These are phyloP conservation scores for Lottia scabra DNA, from an alignment of 2,888 invertebrate species.

Conservation along the genomic window DNA sequence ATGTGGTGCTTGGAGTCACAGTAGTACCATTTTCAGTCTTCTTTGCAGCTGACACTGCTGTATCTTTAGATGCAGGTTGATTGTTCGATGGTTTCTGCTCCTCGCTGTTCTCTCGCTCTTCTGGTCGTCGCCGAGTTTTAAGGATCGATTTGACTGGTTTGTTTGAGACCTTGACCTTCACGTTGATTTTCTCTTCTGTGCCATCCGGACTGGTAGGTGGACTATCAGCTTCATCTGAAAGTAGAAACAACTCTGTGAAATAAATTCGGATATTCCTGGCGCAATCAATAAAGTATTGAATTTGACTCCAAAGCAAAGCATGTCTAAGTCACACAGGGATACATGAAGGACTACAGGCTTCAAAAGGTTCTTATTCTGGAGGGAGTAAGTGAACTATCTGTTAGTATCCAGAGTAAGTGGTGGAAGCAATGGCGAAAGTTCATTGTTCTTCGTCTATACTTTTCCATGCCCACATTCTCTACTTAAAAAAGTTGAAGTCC, in stretches of 20 bases:
- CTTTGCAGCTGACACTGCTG: not conserved
- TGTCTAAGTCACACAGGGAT: no score
- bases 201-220: not conserved
- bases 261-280: no score
- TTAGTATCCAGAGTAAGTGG: no score
- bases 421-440: no score
- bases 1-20: not conserved
- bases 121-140: not conserved
- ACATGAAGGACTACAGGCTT: no score
- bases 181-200: not conserved
- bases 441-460: no score
- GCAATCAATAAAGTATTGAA: no score
- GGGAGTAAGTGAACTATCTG: no score
- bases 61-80: not conserved
- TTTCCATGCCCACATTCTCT: no score
- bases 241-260: not conserved
- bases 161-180: not conserved
- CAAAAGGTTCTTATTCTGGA: no score
- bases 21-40: not conserved
- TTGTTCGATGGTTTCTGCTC: not conserved
- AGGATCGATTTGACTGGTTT: not conserved
- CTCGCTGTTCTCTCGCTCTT: not conserved
- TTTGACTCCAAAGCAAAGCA: no score
- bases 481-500: no score
- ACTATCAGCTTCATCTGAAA: not conserved